Base-by-base conservation (phyloP, 2,888 invertebrate genomes). In the Drosophila fulvimacula region DNA sequence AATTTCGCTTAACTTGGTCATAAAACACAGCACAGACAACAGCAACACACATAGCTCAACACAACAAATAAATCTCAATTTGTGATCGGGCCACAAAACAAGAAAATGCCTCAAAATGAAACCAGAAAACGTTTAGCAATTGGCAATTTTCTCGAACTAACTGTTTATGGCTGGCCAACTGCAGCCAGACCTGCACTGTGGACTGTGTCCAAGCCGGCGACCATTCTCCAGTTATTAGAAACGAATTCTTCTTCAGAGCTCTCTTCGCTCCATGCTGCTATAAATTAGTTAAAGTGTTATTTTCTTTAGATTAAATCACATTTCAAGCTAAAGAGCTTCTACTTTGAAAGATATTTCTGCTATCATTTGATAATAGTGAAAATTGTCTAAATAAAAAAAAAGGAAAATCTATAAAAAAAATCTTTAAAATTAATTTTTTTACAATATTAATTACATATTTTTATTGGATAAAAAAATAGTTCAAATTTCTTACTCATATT, bases 1-100 rank as follows among this genome's bases (percentile, higher is more conserved):
- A 82, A 88, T 85, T 80, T 80, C 86, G 83, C 62, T 83, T 78
- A 83, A 82, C 81, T 82, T 82, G 81, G 83, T 66, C 75, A 83
- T 85, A 89, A 89, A 83, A 71, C 58, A 83, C 73, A 41, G 57
- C 44, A 67, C 72, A 56, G 55, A 66, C 66, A 66, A 53, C 48
- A 58, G 59, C 36, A 61, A 48, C 34, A 65, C 55, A 56, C 57
- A 36, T 44, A 13, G 44, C 39, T 63, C 17, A 19, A 13, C 41
- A 38, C 51, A 52, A 61, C 76, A 80, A 80, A 80, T 80, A 78
- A 80, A 78, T 78, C 77, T 73, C 69, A 78, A 78, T 80, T 80
- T 78, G 81, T 80, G 81, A 52, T 77, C 77, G 70, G 74, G 64
- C 57, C 34, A 51, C 55, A 61, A 62, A 64, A 57, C 44, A 24